Evolutionary conservation across 64 coral and sea anemone genomes (phyloP).

Genomic region (Actinia tenebrosa): DNA sequence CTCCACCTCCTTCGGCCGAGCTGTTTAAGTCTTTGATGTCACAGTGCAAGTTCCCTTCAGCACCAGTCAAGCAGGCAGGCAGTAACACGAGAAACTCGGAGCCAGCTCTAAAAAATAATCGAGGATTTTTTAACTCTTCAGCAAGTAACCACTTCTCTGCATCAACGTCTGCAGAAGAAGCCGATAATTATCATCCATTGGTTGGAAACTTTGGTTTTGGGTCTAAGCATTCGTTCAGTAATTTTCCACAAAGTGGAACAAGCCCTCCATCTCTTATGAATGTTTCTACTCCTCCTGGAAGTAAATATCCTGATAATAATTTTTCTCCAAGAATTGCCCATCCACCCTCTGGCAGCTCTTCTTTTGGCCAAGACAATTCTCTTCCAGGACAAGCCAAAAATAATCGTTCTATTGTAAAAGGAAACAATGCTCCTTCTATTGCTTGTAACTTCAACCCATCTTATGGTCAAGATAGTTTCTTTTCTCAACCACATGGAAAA

Average conservation of each 20-base stretch:
- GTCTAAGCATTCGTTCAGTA: background rate
- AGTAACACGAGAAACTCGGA: slow-evolving; percentile 11
- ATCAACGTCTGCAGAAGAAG: background rate
- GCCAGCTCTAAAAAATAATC: background rate
- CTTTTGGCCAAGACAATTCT: background rate
- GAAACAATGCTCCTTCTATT: background rate
- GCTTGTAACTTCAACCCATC: background rate
- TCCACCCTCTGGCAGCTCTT: background rate
- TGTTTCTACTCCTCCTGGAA: background rate
- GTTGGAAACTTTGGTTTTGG: background rate
- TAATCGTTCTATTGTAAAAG: background rate
- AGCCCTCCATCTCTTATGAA: background rate
- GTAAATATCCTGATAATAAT: background rate
- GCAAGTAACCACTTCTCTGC: background rate
- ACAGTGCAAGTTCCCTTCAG: slow-evolving; percentile 45
- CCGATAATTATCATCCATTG: background rate
- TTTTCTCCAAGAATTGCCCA: background rate
- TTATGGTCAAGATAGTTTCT: background rate
- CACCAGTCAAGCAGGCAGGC: slow-evolving; percentile 52
- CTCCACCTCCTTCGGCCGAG: slow-evolving; percentile 75
- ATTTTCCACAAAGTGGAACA: background rate
- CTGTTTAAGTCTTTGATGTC: slow-evolving; percentile 65
- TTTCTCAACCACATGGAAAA: background rate
- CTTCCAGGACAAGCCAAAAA: background rate
- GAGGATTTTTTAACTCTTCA: background rate